Evolutionary conservation across 2,113 vertebrate species (phyloP).

Genomic region (Silurus meridionalis): DNA sequence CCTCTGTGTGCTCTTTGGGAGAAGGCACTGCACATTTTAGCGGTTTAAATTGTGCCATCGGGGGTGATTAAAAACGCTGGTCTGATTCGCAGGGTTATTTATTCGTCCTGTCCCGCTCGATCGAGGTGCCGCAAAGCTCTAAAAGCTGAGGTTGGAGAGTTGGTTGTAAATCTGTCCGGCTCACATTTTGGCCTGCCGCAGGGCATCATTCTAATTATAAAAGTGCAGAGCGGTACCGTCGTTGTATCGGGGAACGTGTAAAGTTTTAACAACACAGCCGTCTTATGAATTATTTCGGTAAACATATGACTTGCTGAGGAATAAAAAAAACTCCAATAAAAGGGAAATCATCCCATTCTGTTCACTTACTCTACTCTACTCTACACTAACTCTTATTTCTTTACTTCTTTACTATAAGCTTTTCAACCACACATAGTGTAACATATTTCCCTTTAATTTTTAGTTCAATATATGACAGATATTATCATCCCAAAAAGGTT

Average conservation of each 20-base stretch:
- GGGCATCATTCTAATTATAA: constrained; percentile 43
- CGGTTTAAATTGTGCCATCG: constrained; percentile 42
- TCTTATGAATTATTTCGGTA: constrained; percentile 36
- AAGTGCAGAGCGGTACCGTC: constrained; percentile 5
- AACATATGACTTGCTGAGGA: background rate
- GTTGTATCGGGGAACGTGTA: constrained; percentile 5
- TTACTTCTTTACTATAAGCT: background rate
- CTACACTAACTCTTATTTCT: too few species aligned
- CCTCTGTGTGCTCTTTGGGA: background rate
- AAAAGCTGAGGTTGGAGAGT: constrained; percentile 36
- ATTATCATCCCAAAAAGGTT: background rate
- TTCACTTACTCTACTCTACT: background rate
- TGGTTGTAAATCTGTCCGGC: constrained; percentile 49
- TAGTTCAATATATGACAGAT: background rate
- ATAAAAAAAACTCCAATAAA: background rate
- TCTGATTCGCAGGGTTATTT: constrained; percentile 41
- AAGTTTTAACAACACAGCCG: constrained; percentile 20
- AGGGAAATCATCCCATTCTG: background rate
- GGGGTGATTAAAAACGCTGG: constrained; percentile 45
- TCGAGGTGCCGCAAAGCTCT: constrained; percentile 22
- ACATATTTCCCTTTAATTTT: background rate
- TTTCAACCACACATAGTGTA: background rate
- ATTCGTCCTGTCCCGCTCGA: constrained; percentile 12
- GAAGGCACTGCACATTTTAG: background rate
- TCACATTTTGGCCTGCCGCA: background rate